phyloP scores from a whole-genome alignment of 2,113 vertebrate species.

The Saguinus midas region DNA sequence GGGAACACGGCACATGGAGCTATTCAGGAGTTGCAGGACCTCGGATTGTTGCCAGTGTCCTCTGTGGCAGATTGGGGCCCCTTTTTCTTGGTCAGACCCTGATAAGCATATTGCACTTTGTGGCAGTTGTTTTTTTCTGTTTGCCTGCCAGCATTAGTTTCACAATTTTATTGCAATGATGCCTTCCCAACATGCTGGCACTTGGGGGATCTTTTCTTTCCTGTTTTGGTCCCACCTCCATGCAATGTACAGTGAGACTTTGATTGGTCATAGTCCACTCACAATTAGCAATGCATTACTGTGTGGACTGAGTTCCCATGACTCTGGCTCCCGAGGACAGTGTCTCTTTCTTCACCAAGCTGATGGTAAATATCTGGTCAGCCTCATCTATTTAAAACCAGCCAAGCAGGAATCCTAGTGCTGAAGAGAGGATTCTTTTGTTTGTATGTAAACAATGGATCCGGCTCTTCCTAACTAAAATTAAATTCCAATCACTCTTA shows the following conservation, averaged over 20 bases:
- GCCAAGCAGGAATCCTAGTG: slow-evolving; percentile 53
- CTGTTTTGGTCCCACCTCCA: slow-evolving; percentile 63
- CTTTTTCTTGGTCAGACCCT: slow-evolving; percentile 63
- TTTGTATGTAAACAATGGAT: slow-evolving; percentile 73
- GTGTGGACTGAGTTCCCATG: slow-evolving; percentile 44
- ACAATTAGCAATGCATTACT: not conserved
- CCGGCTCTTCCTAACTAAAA: slow-evolving; percentile 73
- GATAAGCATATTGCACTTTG: slow-evolving; percentile 78
- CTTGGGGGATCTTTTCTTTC: slow-evolving; percentile 61
- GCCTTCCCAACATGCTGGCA: slow-evolving; percentile 56
- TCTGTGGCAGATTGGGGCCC: slow-evolving; percentile 63
- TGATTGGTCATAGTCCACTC: slow-evolving; percentile 66
- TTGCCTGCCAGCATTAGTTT: slow-evolving; percentile 52
- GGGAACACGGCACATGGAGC: slow-evolving; percentile 76
- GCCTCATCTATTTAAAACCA: slow-evolving; percentile 77
- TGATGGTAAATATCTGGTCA: slow-evolving; percentile 77
- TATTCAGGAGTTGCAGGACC: slow-evolving; percentile 69
- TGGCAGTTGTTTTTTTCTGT: slow-evolving; percentile 39
- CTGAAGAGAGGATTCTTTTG: slow-evolving; percentile 73
- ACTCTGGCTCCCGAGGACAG: slow-evolving; percentile 75
- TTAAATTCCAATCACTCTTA: slow-evolving; percentile 74
- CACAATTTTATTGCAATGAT: slow-evolving; percentile 78
- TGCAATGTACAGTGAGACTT: slow-evolving; percentile 67
- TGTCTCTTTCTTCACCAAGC: slow-evolving; percentile 82
- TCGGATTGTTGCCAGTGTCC: slow-evolving; percentile 75